Conservation (phyloP, 2,113 vertebrate genomes). For the Coptodon rendalli region DNA sequence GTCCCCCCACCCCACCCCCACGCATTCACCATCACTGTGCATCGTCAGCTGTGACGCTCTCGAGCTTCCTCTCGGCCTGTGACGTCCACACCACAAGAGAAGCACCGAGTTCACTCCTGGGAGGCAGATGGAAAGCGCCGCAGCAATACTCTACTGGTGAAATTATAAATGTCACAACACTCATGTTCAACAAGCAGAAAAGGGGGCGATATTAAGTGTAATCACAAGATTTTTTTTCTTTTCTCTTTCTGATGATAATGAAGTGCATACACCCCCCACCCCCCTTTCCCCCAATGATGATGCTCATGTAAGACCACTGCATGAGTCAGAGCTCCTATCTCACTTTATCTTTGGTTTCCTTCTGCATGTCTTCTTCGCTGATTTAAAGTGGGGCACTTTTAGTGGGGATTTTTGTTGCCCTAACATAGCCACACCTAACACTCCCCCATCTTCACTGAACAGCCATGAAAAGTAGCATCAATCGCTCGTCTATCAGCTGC, state of each 20-base stretch:
- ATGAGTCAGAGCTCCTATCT: background rate
- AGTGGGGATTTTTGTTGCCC: background rate
- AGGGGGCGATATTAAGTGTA: background rate
- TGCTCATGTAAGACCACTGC: background rate
- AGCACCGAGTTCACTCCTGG: background rate
- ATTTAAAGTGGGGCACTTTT: background rate
- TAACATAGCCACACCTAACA: background rate
- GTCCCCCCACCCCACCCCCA: background rate
- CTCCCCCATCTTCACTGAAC: background rate
- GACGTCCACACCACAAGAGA: background rate
- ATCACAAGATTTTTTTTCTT: background rate
- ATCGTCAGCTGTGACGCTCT: conserved; percentile 13
- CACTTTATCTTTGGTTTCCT: background rate
- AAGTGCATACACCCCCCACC: background rate
- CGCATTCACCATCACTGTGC: background rate
- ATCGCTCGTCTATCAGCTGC: background rate
- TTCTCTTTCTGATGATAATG: background rate
- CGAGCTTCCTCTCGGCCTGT: background rate
- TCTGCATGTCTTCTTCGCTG: background rate
- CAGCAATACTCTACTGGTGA: background rate
- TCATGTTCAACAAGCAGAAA: background rate
- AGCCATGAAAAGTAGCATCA: background rate
- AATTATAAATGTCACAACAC: background rate
- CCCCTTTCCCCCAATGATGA: background rate
- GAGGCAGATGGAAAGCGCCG: background rate